These are phyloP conservation scores for Cassiopea andromeda DNA, from an alignment of 30 jellyfish, hydroid and myxozoan genomes.

Conservation along the genomic window DNA sequence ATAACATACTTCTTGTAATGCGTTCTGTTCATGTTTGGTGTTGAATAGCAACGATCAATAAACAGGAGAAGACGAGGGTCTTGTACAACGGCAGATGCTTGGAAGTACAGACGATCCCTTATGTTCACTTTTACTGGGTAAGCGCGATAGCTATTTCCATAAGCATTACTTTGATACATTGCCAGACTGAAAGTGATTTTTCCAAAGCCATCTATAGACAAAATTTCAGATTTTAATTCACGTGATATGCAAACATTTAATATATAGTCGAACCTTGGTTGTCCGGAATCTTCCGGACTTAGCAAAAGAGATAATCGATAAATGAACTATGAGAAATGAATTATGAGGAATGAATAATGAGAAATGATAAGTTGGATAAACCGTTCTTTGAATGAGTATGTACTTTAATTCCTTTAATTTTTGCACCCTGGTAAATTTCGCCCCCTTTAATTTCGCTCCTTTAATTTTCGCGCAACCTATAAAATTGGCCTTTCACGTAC, in stretches of 20 bases:
- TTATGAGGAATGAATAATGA: too few relatives aligned
- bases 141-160: background rate
- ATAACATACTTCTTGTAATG: constrained; percentile 2
- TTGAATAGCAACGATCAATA: constrained; percentile 40
- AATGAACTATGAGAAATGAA: too few relatives aligned
- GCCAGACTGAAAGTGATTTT: constrained; percentile 19
- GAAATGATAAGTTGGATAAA: too few relatives aligned
- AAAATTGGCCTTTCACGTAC: too few relatives aligned
- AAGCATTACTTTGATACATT: constrained; percentile 20
- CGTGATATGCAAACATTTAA: background rate
- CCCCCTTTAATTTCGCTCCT: too few relatives aligned
- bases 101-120: constrained; percentile 39
- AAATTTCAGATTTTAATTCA: background rate
- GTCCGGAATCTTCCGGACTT: too few relatives aligned
- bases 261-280: too few relatives aligned
- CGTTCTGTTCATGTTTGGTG: constrained; percentile 29
- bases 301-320: too few relatives aligned
- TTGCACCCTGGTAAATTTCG: too few relatives aligned
- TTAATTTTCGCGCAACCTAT: too few relatives aligned
- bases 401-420: too few relatives aligned
- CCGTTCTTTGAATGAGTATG: too few relatives aligned
- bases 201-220: constrained; percentile 22
- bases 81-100: constrained; percentile 18
- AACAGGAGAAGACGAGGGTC: constrained; percentile 21
- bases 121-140: constrained; percentile 31